phyloP scores from a whole-genome alignment of 2,113 vertebrate genomes.

The Gymnorhina tibicen region DNA sequence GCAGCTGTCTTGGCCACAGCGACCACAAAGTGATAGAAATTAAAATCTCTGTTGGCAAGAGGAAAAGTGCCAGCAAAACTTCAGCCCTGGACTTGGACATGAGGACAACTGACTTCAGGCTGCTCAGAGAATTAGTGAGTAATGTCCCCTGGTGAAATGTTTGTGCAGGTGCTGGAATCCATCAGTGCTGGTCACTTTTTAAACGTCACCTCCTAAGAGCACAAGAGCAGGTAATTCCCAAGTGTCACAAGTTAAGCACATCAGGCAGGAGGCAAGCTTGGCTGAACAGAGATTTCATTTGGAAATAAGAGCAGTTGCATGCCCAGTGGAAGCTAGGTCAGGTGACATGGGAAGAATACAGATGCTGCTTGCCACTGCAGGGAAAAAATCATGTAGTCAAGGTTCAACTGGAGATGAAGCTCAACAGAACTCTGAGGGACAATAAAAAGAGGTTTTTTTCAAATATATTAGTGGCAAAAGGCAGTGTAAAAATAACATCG shows the following conservation, averaged over 20 bases:
- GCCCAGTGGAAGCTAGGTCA: not conserved
- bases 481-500: not conserved
- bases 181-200: not conserved
- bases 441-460: not conserved
- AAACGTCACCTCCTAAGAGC: not conserved
- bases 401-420: not conserved
- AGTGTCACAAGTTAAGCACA: not conserved
- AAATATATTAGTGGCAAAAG: not conserved
- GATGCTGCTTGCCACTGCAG: not conserved
- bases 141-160: not conserved
- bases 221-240: not conserved
- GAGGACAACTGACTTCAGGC: not conserved
- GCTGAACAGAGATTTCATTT: not conserved
- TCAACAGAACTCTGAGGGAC: not conserved
- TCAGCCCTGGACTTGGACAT: not conserved
- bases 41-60: not conserved
- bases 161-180: not conserved
- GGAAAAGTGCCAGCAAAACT: not conserved
- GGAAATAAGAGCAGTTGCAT: not conserved
- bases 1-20: rapidly evolving
- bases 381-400: rapidly evolving
- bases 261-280: not conserved
- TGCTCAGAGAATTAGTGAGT: not conserved
- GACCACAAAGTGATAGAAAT: rapidly evolving
- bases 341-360: not conserved